phyloP scores from a whole-genome alignment of 2,888 invertebrate species.

The Pyrochroa serraticornis region DNA sequence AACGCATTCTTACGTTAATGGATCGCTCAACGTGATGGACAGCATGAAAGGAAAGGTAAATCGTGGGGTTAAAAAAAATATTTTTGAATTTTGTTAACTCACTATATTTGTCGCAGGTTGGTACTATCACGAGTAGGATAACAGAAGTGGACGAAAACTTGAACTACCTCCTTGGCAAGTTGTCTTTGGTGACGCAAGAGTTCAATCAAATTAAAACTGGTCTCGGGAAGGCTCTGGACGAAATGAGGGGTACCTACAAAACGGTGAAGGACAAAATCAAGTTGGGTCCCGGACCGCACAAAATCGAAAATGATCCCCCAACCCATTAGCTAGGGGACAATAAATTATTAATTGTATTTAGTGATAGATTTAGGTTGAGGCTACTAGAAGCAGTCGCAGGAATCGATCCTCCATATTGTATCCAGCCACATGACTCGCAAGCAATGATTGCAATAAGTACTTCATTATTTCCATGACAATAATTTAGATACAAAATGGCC shows the following conservation, averaged over 20 bases:
- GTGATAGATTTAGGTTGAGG: constrained; percentile 7
- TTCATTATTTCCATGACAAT: too few relatives aligned
- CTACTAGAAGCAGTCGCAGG: too few relatives aligned
- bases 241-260: constrained; percentile 70
- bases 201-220: constrained; percentile 82
- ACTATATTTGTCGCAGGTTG: too few relatives aligned
- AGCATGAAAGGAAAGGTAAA: constrained; percentile 76
- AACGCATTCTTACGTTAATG: constrained; percentile 80
- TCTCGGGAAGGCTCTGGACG: constrained; percentile 73
- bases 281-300: constrained; percentile 67
- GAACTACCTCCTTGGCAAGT: constrained; percentile 78
- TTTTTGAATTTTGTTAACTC: too few relatives aligned
- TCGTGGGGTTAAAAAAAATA: neutral
- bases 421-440: too few relatives aligned
- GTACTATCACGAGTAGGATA: constrained; percentile 77
- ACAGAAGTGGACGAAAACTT: constrained; percentile 79
- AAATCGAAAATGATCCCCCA: constrained; percentile 52
- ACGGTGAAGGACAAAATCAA: constrained; percentile 64
- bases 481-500: too few relatives aligned
- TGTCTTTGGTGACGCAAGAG: constrained; percentile 83
- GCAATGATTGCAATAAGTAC: too few relatives aligned
- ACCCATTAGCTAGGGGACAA: neutral
- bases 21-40: constrained; percentile 76
- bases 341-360: constrained; percentile 10
- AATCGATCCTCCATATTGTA: too few relatives aligned